Evolutionary conservation across 2,797 vertebrate genomes (phyloP).

Genomic region (Helostoma temminkii): DNA sequence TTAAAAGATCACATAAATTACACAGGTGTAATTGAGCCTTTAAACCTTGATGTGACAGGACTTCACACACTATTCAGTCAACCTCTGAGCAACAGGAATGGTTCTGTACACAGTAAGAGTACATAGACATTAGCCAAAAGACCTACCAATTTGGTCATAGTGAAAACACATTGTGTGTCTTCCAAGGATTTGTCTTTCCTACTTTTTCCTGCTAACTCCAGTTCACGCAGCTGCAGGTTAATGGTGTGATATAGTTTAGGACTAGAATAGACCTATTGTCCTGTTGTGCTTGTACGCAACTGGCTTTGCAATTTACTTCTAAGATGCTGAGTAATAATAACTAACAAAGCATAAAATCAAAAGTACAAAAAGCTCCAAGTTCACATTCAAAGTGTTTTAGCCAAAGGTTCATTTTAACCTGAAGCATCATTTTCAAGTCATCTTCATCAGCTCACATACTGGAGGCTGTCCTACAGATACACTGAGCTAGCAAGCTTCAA

Average conservation of each 20-base stretch:
- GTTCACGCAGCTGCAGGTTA: conserved; percentile 36
- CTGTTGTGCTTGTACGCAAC: conserved; percentile 61
- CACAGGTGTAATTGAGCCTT: conserved; percentile 16
- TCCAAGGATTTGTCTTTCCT: conserved; percentile 1
- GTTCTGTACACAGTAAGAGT: conserved; percentile 36
- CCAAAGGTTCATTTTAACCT: conserved; percentile 34
- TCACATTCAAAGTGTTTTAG: conserved; percentile 68
- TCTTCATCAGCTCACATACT: conserved; percentile 28
- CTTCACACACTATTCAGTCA: conserved; percentile 20
- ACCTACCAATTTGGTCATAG: conserved; percentile 46
- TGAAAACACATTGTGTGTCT: conserved; percentile 38
- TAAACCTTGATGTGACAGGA: conserved; percentile 11
- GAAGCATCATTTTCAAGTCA: conserved; percentile 58
- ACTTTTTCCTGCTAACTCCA: conserved; percentile 17
- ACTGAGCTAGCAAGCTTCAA: conserved; percentile 55
- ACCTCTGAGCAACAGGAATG: conserved; percentile 39
- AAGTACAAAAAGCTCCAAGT: conserved; percentile 37
- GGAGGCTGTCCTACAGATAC: conserved; percentile 31
- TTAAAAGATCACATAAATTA: conserved; percentile 20
- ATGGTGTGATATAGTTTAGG: conserved; percentile 17
- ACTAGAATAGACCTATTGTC: conserved; percentile 20
- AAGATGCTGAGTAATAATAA: conserved; percentile 34
- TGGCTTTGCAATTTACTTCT: conserved; percentile 38
- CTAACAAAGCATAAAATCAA: conserved; percentile 45
- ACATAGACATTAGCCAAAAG: conserved; percentile 34